Evolutionary conservation across 1,140 invertebrate species (phyloP), one percentile per base, ranked within the genome.

Genomic region (Bombyx mandarina): DNA sequence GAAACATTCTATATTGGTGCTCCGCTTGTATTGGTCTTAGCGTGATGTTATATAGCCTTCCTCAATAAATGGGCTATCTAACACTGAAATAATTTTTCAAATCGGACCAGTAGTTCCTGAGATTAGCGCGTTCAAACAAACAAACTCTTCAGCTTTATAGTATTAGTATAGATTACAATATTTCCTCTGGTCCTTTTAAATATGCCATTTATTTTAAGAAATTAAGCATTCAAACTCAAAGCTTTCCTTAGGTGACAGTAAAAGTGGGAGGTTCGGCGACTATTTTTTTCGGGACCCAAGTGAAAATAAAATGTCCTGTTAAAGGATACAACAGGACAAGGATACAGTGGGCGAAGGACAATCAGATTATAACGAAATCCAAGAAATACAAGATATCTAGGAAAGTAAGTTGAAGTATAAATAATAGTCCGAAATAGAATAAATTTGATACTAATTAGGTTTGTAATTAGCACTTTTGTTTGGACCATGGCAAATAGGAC

Each of bases 301-400:
- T 98, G 51, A 97, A 96, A 82, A 96, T 98, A 61, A 94, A 96
- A 74, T 98, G 96, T 75, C 96, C 95, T 0, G 95, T 96, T 6
- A 95, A 95, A 71, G 91, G 92, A 45, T 93, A 91, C 70, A 94
- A 91, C 90, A 92, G 89, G 77, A 95, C 90, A 73, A 94, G 93
- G 78, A 95, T 97, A 58, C 89, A 92, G 66, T 96, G 95, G 95
- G 92, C 91, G 46, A 96, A 96, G 77, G 94, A 95, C 70, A 91
- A 93, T 52, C 91, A 92, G 63, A 91, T 91, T 48, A 86, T 96
- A 54, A 89, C 90, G 7, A 93, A 93, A 61, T 92, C 91, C 1
- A 93, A 93, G 66, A 95, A 96, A 66, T 92, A 94, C 66, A 94
- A 94, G 75, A 93, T 96, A 43, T 96, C 94, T 12, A 95, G 93